Evolutionary conservation across 2,797 vertebrate species (phyloP).

Genomic region (Loris lydekkerianus): DNA sequence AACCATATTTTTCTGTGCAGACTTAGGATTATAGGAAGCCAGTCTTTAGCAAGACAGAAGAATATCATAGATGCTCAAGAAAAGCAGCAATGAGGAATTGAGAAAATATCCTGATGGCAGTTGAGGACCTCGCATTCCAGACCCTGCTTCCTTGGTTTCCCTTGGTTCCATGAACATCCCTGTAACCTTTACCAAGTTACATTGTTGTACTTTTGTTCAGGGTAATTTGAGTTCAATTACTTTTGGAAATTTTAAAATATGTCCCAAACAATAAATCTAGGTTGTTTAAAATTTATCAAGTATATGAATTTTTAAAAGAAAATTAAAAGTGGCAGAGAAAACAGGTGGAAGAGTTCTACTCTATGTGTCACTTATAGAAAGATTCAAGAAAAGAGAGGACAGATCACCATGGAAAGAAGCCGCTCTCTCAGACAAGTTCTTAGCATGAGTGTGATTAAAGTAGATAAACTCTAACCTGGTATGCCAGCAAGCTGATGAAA

Average conservation of each 20-base stretch:
- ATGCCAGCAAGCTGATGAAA: not conserved
- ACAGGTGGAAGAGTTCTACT: not conserved
- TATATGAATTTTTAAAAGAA: constrained; percentile 9
- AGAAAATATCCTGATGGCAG: not conserved
- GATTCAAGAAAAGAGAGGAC: not conserved
- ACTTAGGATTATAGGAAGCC: not conserved
- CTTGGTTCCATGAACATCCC: not conserved
- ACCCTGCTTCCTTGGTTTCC: not conserved
- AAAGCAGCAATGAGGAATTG: not conserved
- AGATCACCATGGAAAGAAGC: not conserved
- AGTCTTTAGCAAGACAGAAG: not conserved
- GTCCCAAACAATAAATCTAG: not conserved
- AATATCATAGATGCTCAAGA: not conserved
- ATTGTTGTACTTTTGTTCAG: not conserved
- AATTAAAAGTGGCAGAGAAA: not conserved
- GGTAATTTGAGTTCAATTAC: not conserved
- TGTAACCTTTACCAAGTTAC: not conserved
- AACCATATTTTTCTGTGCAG: not conserved
- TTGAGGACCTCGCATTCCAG: not conserved
- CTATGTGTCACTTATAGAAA: not conserved
- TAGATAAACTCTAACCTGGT: not conserved
- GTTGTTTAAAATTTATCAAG: not conserved
- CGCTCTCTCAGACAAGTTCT: not conserved
- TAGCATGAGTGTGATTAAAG: not conserved
- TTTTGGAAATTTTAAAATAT: not conserved